phyloP scores from a whole-genome alignment of 2,797 vertebrate species.

The Pangasius macronema region DNA sequence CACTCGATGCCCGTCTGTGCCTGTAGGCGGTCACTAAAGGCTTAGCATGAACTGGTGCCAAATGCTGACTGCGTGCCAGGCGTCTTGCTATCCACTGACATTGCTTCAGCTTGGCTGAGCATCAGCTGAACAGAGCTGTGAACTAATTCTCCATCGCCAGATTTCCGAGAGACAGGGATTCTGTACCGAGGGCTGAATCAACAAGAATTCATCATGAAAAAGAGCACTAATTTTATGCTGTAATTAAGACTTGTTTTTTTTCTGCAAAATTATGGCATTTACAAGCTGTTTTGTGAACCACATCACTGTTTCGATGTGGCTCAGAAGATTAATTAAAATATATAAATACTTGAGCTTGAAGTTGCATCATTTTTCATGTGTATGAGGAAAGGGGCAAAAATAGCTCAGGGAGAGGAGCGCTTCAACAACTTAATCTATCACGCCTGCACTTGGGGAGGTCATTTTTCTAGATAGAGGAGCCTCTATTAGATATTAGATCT shows the following conservation, averaged over 20 bases:
- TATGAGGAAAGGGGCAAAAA: slow-evolving; percentile 67
- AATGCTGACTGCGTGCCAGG: slow-evolving; percentile 63
- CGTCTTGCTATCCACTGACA: slow-evolving; percentile 64
- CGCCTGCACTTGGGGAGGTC: slow-evolving; percentile 43
- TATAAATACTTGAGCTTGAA: neutral
- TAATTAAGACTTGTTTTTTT: neutral
- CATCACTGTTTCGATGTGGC: neutral
- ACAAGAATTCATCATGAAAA: neutral
- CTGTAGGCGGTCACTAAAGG: slow-evolving; percentile 68
- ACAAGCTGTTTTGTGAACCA: neutral
- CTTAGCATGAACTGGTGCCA: slow-evolving; percentile 62
- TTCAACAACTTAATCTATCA: slow-evolving; percentile 67
- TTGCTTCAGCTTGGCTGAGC: slow-evolving; percentile 63
- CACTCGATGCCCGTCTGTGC: slow-evolving; percentile 62
- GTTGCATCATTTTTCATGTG: neutral
- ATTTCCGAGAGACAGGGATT: slow-evolving; percentile 36
- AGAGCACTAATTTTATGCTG: neutral
- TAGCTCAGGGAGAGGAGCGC: slow-evolving; percentile 62
- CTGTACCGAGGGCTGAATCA: neutral
- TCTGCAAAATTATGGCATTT: neutral
- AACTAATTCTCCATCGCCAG: slow-evolving; percentile 54
- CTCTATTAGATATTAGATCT: neutral
- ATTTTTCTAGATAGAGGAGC: neutral
- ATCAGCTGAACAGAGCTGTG: slow-evolving; percentile 51
- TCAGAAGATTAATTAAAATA: neutral